Evolutionary conservation across 2,797 vertebrate species (phyloP), one percentile per base, ranked within the genome.

Genomic region (Centroberyx gerrardi): DNA sequence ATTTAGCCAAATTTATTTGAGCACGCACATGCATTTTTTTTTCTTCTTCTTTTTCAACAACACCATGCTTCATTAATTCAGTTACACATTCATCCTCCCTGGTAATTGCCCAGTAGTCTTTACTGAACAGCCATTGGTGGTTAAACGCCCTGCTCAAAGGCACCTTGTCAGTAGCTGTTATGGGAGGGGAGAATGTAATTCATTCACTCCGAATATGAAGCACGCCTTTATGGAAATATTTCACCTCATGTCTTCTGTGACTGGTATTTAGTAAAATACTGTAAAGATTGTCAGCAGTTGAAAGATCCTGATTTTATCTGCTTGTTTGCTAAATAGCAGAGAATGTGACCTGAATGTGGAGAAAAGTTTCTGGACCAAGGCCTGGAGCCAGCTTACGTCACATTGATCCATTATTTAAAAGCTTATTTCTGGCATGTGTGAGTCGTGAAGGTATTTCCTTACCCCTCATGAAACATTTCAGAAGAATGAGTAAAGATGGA

Each of bases 371-470:
- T 81, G 62, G 59, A 82, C 82, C 78, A 27, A 62, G 54, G 86
- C 80, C 87, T 68, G 46, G 72, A 76, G 77, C 82, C 12, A 80
- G 72, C 83, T 59, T 56, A 84, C 85, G 71, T 87, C 86, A 88
- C 80, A 72, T 72, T 90, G 17, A 89, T 91, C 74, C 85, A 84
- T 91, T 85, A 86, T 90, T 90, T 74, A 84, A 83, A 48, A 82
- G 62, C 70, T 70, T 86, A 72, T 83, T 82, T 83, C 78, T 85
- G 54, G 40, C 42, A 36, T 36, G 33, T 36, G 6, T 36, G 33
- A 7, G 33, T 36, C 6, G 33, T 36, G 8, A 36, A 36, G 33
- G 6, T 86, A 82, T 79, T 86, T 85, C 77, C 80, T 78, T 79
- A 9, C 8, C 46, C 54, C 78, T 36, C 52, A 46, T 70, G 31